Conservation (phyloP, 2,113 vertebrate species). For the Malurus elegans region DNA sequence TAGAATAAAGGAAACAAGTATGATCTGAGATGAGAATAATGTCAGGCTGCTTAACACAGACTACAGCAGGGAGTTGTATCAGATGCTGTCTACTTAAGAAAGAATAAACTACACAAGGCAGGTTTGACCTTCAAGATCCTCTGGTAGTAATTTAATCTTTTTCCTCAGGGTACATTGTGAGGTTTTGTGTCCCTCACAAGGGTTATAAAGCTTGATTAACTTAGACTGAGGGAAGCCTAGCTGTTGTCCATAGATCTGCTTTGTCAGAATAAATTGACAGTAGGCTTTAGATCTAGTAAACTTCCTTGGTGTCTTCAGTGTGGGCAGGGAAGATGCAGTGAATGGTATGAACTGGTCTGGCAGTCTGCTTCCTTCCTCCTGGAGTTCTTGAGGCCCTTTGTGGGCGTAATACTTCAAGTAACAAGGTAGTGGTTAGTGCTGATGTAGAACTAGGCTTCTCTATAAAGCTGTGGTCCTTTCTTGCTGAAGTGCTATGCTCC, state of each 20-base stretch:
- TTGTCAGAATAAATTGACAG: background rate
- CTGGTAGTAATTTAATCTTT: background rate
- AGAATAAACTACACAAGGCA: background rate
- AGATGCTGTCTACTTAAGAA: background rate
- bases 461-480: background rate
- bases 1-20: background rate
- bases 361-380: background rate
- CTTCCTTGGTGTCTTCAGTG: background rate
- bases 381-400: background rate
- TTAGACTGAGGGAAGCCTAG: background rate
- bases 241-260: background rate
- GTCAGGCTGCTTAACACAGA: background rate
- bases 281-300: background rate
- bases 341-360: background rate
- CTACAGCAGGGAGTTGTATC: accelerated
- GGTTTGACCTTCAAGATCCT: background rate
- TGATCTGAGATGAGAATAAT: background rate
- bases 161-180: background rate
- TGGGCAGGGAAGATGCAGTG: background rate
- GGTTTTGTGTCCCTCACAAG: background rate
- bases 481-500: background rate
- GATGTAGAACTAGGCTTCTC: background rate
- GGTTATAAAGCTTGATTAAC: background rate
- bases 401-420: background rate
- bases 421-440: background rate